These are phyloP conservation scores for Meteorus cinctellus DNA, from an alignment of 2,888 invertebrate genomes.

Conservation along the genomic window DNA sequence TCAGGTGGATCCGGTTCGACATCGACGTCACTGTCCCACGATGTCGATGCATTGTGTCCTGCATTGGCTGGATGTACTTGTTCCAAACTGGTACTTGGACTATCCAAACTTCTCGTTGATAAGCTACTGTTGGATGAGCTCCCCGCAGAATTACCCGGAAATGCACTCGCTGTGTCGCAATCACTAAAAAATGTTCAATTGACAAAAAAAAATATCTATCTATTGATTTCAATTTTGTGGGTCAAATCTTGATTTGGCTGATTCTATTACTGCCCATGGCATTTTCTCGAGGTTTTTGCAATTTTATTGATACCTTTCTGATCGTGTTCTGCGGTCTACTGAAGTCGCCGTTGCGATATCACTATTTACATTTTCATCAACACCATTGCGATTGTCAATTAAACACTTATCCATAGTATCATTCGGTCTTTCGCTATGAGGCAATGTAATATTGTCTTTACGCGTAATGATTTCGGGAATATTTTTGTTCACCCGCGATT, in stretches of 20 bases:
- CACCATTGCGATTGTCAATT: constrained; percentile 51
- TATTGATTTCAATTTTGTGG: neutral
- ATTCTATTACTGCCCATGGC: neutral
- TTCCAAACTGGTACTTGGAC: constrained; percentile 84
- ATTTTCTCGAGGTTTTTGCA: neutral
- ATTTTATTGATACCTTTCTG: constrained; percentile 65
- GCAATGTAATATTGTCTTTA: constrained; percentile 56
- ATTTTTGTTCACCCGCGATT: constrained; percentile 61
- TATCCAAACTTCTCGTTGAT: constrained; percentile 77
- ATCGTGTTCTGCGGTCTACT: constrained; percentile 63
- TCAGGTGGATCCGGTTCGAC: constrained; percentile 83
- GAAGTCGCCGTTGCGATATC: constrained; percentile 49
- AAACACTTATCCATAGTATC: constrained; percentile 57
- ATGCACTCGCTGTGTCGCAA: constrained; percentile 67
- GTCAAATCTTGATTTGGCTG: no score
- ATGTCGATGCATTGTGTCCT: constrained; percentile 63
- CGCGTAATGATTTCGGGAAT: constrained; percentile 58
- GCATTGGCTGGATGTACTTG: constrained; percentile 75
- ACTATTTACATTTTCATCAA: constrained; percentile 48
- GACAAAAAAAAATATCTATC: constrained; percentile 55
- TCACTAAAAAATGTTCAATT: constrained; percentile 67
- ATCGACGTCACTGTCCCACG: constrained; percentile 75
- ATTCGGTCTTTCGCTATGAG: constrained; percentile 56
- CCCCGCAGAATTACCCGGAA: constrained; percentile 71
- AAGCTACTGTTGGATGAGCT: constrained; percentile 72